Evolutionary conservation across 1,140 invertebrate genomes (phyloP).

Genomic region (Drosophila athabasca): DNA sequence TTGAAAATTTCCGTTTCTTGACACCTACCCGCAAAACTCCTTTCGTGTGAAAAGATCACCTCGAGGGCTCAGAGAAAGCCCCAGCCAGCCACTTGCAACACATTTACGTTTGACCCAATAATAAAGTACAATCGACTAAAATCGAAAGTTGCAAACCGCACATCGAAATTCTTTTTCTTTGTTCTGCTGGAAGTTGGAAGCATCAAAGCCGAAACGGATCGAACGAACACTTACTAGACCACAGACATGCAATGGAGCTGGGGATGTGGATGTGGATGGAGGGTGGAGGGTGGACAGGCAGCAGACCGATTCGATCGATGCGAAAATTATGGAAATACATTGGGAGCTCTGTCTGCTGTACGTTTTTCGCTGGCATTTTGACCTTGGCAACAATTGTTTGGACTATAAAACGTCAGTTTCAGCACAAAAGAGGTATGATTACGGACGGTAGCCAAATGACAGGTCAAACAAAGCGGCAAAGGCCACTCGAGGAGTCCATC

Average conservation of each 20-base stretch:
- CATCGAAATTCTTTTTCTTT: slow-evolving; percentile 34
- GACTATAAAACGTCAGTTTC: slow-evolving; percentile 48
- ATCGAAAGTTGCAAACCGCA: slow-evolving; percentile 77
- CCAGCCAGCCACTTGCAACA: slow-evolving; percentile 1
- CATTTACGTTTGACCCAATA: slow-evolving; percentile 61
- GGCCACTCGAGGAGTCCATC: slow-evolving; percentile 1
- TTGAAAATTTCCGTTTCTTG: not conserved
- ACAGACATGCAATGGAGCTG: slow-evolving; percentile 64
- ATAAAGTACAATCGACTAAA: slow-evolving; percentile 47
- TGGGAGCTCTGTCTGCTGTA: slow-evolving; percentile 8
- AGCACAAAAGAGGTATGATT: slow-evolving; percentile 46
- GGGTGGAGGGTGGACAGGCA: slow-evolving; percentile 1
- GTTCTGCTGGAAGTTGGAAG: slow-evolving; percentile 8
- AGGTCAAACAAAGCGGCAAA: slow-evolving; percentile 53
- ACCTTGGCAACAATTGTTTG: slow-evolving; percentile 73
- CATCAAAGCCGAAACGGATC: not conserved
- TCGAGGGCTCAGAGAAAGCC: slow-evolving; percentile 40
- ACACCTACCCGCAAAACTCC: not conserved
- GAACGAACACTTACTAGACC: slow-evolving; percentile 55
- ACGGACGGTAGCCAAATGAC: slow-evolving; percentile 51
- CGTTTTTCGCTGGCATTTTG: slow-evolving; percentile 43
- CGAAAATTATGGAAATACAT: slow-evolving; percentile 18
- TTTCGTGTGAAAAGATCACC: slow-evolving; percentile 7
- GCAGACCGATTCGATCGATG: slow-evolving; percentile 15
- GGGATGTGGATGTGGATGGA: no score